These are phyloP conservation scores for Hemitrygon akajei DNA, from an alignment of 2,797 vertebrate species.

Conservation along the genomic window DNA sequence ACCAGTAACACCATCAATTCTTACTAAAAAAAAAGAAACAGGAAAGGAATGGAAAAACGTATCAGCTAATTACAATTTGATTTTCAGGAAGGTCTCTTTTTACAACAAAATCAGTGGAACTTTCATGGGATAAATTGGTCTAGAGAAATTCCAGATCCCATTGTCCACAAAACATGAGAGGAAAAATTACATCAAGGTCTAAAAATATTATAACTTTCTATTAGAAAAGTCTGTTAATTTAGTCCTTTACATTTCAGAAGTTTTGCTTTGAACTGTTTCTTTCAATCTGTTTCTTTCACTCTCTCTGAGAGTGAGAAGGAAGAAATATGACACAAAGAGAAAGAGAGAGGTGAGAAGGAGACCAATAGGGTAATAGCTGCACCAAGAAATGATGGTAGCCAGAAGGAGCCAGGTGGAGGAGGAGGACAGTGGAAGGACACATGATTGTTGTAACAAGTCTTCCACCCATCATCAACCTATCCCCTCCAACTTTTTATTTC, in stretches of 20 bases:
- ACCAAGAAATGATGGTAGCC: no score
- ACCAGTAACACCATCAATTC: not conserved
- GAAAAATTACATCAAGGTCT: not conserved
- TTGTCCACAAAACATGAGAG: not conserved
- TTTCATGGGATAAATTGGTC: not conserved
- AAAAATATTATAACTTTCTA: not conserved
- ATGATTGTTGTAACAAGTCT: no score
- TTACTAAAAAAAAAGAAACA: not conserved
- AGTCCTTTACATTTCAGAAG: not conserved
- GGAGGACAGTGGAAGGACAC: no score
- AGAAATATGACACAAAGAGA: no score
- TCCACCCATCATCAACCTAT: no score
- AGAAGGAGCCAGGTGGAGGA: no score
- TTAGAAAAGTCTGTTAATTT: not conserved
- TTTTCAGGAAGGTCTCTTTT: not conserved
- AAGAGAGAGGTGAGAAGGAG: no score
- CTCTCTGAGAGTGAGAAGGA: not conserved
- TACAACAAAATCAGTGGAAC: no score
- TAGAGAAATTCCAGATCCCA: no score
- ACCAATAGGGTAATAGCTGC: no score
- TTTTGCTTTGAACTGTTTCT: not conserved
- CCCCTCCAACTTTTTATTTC: no score
- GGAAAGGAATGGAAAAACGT: not conserved
- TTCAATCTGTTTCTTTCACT: not conserved
- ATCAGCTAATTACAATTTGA: not conserved